Conservation (phyloP, 2,888 invertebrate species). For the Epinotia brunnichana region DNA sequence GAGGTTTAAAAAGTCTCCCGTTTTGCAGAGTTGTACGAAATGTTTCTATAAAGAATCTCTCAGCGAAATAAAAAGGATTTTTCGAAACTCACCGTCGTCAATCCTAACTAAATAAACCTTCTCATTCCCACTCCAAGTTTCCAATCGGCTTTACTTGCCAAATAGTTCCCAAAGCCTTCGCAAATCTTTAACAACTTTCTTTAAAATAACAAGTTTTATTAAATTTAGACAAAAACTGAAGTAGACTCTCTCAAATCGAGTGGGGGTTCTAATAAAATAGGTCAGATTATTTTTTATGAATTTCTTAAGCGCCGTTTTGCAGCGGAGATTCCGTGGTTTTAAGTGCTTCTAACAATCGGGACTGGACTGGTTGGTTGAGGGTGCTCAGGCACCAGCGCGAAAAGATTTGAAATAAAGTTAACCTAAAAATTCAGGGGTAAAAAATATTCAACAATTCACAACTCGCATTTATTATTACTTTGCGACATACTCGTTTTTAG, state of each 20-base stretch:
- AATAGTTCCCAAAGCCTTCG: conserved; percentile 5
- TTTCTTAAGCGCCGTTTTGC: conserved; percentile 49
- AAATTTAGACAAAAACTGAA: conserved; percentile 45
- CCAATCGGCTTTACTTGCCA: not conserved
- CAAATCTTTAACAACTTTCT: not conserved
- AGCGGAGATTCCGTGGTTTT: conserved; percentile 42
- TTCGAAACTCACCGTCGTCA: not conserved
- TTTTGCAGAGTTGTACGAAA: not conserved
- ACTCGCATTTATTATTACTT: not conserved
- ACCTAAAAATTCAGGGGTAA: not conserved
- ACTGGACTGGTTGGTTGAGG: conserved; percentile 14
- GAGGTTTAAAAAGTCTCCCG: not conserved
- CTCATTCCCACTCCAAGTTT: conserved; percentile 6
- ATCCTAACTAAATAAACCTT: conserved; percentile 10
- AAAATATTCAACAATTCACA: not conserved
- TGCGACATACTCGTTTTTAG: not conserved
- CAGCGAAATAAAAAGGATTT: not conserved
- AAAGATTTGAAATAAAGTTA: not conserved
- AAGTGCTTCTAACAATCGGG: conserved; percentile 47
- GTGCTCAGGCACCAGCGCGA: not conserved
- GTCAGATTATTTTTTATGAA: conserved; percentile 50
- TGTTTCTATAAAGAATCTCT: not conserved
- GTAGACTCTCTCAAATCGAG: conserved; percentile 47
- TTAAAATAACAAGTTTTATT: conserved; percentile 37
- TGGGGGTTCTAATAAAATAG: conserved; percentile 36